Base-by-base conservation (phyloP, 30 jellyfish, hydroid and myxozoan species). In the Chrysaora quinquecirrha region DNA sequence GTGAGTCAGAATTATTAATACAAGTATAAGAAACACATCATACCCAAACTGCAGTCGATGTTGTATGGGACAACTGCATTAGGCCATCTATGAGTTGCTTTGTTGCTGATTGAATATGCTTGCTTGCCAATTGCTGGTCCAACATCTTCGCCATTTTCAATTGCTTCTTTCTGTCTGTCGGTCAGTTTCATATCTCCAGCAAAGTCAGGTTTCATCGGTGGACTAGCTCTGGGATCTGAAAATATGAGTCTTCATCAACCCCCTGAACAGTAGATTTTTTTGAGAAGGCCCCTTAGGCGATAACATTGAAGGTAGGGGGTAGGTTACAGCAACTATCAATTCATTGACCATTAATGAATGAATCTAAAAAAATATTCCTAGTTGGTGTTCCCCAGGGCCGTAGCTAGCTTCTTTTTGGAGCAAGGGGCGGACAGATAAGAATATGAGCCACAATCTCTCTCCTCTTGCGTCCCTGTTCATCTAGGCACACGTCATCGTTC, bases 41-140 rank as follows among this genome's bases (percentile, higher is more conserved):
- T 83, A 82, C 93, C 93, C 46, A 93, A 33, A 65, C 97, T 87
- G 96, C 97, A 84, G 73, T 80, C 97, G 58, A 93, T 80, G 34
- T 73, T 76, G 88, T 86, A 93, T 3, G 98, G 98, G 12, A 93
- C 71, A 28, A 87, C 75, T 14, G 99, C 99, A 68, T 87, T 84
- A 10, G 99, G 95, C 97, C 97, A 87, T 66, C 97, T 56, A 27
- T 67, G 85, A 21, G 87, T 78, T 34, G 68, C 89, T 21, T 85
- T 86, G 48, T 82, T 48, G 87, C 90, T 95, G 32, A 82, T 93
- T 14, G 97, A 92, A 61, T 52, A 93, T 10, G 95, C 73, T 52
- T 84, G 50, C n/a, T 34, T 49, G 27, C 56, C 34, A 52, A 9
- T 19, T 1, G 68, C 27, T 34, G 88, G 23, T 23, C 96, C 96